Evolutionary conservation across 2,888 invertebrate genomes (phyloP), one percentile per base, ranked within the genome.

Genomic region (Erpobdella octoculata): DNA sequence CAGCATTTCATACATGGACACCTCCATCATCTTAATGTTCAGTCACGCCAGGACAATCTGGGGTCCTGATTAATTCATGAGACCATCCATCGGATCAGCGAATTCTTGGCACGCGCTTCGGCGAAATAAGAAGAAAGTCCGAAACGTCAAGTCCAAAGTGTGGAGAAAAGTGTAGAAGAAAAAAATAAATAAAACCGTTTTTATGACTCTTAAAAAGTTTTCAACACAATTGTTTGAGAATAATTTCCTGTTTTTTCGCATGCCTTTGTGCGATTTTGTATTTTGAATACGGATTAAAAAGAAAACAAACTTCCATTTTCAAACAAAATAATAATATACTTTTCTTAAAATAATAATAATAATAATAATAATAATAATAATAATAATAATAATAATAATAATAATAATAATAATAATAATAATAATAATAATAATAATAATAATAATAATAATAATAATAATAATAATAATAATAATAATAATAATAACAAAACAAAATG

Each of bases 31-130:
- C 53, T n/a, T 53, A 53, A 53, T 53, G 53, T 53, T 53, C 62
- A 12, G 62, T 35, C 35, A 62, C 35, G 62, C 28, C 3, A 33
- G 62, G 33, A 35, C 62, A 31, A 62, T 62, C 62, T 62, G n/a
- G 35, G 46, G 62, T 33, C 62, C 62, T 62, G 62, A 62, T 62
- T 62, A 62, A 62, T 62, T 62, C 62, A 62, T 62, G 33, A 62
- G 33, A n/a, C 35, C 62, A 62, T 62, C 62, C 62, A 33, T 35
- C 33, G 62, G 33, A 62, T 62, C 62, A 31, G 6, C 62, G 35
- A 9, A 62, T 62, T 62, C 62, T 62, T 62, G 62, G 62, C 62
- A 62, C 62, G 62, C 2, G 8, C 35, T n/a, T n/a, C 62, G 21
- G 62, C n/a, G 9, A 31, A 62, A 62, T 62, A 62, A 28, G 62